Conservation (phyloP, 2,888 invertebrate genomes). For the Phengaris alcon region DNA sequence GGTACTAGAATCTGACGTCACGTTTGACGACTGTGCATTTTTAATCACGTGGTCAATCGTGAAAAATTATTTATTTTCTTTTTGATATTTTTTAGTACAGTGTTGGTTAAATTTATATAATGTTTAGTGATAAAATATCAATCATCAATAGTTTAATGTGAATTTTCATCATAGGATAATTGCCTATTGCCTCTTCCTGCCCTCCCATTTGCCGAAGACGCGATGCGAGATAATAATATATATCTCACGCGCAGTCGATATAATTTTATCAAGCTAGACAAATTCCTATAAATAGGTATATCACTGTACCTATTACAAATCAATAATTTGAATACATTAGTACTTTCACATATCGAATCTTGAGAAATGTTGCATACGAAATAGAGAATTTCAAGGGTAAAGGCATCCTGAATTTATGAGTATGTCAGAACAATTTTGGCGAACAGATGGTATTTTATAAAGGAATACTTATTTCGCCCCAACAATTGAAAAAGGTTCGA, state of each 20-base stretch:
- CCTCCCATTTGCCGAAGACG: too few relatives aligned
- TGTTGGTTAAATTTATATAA: too few relatives aligned
- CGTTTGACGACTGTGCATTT: too few relatives aligned
- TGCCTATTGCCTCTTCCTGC: too few relatives aligned
- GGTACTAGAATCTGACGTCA: too few relatives aligned
- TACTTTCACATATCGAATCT: slow-evolving; percentile 15
- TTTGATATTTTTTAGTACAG: too few relatives aligned
- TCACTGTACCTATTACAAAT: background rate
- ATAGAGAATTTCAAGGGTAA: slow-evolving; percentile 30
- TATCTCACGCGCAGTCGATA: background rate
- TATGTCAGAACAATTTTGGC: slow-evolving; percentile 37
- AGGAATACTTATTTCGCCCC: slow-evolving; percentile 51
- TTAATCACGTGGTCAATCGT: too few relatives aligned
- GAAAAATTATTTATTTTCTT: too few relatives aligned
- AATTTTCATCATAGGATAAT: too few relatives aligned
- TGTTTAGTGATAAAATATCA: too few relatives aligned
- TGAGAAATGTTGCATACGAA: slow-evolving; percentile 28
- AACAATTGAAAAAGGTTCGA: slow-evolving; percentile 50
- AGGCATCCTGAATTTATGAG: slow-evolving; percentile 32
- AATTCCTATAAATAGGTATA: background rate
- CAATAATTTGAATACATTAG: slow-evolving; percentile 1
- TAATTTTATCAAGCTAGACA: background rate
- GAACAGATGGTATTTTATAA: slow-evolving; percentile 39
- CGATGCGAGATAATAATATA: too few relatives aligned
- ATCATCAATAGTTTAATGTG: too few relatives aligned